These are phyloP conservation scores for Choloepus didactylus DNA, from an alignment of 2,797 vertebrate species.

Conservation along the genomic window DNA sequence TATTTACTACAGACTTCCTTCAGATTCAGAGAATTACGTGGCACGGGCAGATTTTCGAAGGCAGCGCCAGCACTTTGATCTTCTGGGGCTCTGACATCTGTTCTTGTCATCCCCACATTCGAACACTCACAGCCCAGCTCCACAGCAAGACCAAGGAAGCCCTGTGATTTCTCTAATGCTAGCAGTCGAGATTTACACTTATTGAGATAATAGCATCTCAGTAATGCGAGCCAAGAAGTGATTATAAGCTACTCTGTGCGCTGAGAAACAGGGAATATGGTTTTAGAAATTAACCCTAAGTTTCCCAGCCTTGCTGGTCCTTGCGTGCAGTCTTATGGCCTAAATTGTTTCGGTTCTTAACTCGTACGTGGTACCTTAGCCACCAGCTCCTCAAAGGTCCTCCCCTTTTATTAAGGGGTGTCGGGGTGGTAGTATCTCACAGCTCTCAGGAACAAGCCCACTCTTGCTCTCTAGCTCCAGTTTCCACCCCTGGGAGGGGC, in stretches of 20 bases:
- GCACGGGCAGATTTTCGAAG: slow-evolving; percentile 64
- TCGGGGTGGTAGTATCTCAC: background rate
- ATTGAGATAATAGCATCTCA: slow-evolving; percentile 38
- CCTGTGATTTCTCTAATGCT: slow-evolving; percentile 21
- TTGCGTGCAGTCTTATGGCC: background rate
- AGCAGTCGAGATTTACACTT: slow-evolving; percentile 23
- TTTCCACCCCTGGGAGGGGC: background rate
- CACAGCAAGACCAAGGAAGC: background rate
- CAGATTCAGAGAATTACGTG: slow-evolving; percentile 40
- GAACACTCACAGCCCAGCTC: background rate
- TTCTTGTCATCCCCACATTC: slow-evolving; percentile 64
- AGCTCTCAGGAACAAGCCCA: background rate
- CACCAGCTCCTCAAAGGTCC: background rate
- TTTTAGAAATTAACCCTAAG: slow-evolving; percentile 34
- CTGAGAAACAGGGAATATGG: background rate
- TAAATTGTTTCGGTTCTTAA: background rate
- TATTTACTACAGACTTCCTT: slow-evolving; percentile 54
- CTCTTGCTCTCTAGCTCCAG: background rate
- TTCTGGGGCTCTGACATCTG: slow-evolving; percentile 73
- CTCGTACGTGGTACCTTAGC: rapidly evolving
- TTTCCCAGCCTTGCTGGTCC: background rate
- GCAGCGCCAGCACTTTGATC: slow-evolving; percentile 75
- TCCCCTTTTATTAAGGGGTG: background rate
- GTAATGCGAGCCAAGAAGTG: background rate
- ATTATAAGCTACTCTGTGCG: slow-evolving; percentile 25